A percentile compares a stretch with the other conserved stretches of the same genome.
These are phyloP conservation scores for Phoenicopterus ruber DNA, from an alignment of 2,113 vertebrate genomes.

Conservation along the genomic window DNA sequence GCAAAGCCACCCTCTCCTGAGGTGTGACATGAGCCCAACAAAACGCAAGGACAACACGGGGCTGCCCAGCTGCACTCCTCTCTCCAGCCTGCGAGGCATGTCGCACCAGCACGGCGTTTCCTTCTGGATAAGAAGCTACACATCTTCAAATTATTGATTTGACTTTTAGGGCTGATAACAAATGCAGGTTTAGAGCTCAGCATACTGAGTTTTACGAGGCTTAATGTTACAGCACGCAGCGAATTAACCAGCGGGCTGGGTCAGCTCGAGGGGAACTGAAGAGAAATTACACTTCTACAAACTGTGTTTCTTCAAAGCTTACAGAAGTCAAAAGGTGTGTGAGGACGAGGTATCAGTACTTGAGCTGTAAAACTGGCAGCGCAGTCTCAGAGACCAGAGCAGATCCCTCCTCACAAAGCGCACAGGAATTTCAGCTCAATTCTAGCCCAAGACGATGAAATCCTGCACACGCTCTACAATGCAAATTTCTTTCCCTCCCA, in stretches of 20 bases:
- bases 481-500: neutral
- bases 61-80: neutral
- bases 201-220: neutral
- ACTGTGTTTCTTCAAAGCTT: neutral
- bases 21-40: neutral
- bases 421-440: neutral
- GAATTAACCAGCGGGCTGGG: conserved; percentile 12
- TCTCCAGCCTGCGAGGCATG: neutral
- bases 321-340: neutral
- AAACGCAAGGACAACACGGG: neutral
- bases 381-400: neutral
- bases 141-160: conserved; percentile 34
- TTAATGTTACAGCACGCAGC: neutral
- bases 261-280: neutral
- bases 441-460: neutral
- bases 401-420: neutral
- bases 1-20: neutral
- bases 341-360: neutral
- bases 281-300: conserved; percentile 4
- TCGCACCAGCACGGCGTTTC: neutral
- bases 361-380: neutral
- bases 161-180: neutral
- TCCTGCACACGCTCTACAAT: neutral
- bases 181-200: neutral
- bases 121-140: neutral